These are phyloP conservation scores for Rhagoletis pomonella DNA, from an alignment of 1,140 invertebrate species.

Conservation along the genomic window DNA sequence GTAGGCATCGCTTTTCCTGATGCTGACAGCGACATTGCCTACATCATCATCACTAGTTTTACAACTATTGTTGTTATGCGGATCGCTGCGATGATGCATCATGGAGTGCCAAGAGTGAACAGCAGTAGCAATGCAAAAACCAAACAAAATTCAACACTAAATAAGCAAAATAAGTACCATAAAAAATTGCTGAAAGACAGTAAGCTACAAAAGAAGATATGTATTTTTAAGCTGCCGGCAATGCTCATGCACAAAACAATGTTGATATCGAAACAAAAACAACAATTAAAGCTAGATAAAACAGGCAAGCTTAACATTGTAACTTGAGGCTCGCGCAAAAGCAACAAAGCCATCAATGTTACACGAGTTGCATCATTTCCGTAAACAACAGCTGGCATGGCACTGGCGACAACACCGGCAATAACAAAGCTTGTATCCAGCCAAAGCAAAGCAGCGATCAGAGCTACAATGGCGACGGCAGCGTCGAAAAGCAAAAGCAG, in stretches of 20 bases:
- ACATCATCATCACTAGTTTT: neutral
- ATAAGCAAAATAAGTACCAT: neutral
- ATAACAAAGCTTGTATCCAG: neutral
- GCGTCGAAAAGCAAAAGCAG: neutral
- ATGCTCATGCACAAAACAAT: neutral
- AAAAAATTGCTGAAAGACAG: constrained; percentile 24
- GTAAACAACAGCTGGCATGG: constrained; percentile 44
- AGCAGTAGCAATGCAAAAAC: neutral
- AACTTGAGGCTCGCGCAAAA: constrained; percentile 8
- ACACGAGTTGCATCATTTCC: constrained; percentile 42
- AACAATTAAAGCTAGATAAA: neutral
- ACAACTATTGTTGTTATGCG: neutral
- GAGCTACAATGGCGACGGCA: neutral
- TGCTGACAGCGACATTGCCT: neutral
- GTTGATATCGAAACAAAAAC: neutral
- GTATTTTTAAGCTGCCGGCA: constrained; percentile 8
- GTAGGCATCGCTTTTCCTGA: constrained; percentile 20
- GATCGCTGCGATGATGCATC: neutral
- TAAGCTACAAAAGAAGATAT: constrained; percentile 13
- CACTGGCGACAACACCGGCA: neutral
- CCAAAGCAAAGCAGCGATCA: neutral
- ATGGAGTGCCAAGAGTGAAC: neutral
- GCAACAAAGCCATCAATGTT: constrained; percentile 15
- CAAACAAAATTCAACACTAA: neutral
- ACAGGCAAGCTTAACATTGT: constrained; percentile 31